These are phyloP conservation scores for Oscheius onirici DNA, from an alignment of 2,888 invertebrate species.

Conservation along the genomic window DNA sequence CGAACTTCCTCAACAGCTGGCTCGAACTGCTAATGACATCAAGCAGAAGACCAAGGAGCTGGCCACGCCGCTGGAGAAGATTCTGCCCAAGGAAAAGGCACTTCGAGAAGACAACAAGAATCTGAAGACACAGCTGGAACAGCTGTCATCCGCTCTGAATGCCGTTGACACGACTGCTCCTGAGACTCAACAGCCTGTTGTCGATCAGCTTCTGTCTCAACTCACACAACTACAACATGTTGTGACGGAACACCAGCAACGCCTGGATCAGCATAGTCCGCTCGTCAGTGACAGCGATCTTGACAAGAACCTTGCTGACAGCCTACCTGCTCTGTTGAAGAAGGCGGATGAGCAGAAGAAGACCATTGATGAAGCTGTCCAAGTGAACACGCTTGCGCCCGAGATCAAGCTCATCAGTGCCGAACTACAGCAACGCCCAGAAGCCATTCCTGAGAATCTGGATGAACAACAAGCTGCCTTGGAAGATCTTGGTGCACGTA, in stretches of 20 bases:
- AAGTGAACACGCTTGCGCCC: slow-evolving; percentile 45
- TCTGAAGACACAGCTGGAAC: slow-evolving; percentile 19
- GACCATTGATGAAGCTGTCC: slow-evolving; percentile 37
- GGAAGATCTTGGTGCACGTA: slow-evolving; percentile 48
- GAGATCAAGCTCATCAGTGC: slow-evolving; percentile 43
- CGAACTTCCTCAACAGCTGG: slow-evolving; percentile 37
- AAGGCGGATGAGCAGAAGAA: slow-evolving; percentile 37
- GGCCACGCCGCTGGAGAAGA: slow-evolving; percentile 27
- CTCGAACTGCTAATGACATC: slow-evolving; percentile 18
- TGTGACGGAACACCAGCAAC: slow-evolving; percentile 7
- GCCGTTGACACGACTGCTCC: slow-evolving; percentile 6
- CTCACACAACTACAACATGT: slow-evolving; percentile 1
- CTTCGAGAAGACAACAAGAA: slow-evolving; percentile 30
- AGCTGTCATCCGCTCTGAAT: slow-evolving; percentile 10
- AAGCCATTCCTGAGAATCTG: slow-evolving; percentile 38
- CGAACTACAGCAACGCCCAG: slow-evolving; percentile 41
- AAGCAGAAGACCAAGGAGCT: slow-evolving; percentile 33
- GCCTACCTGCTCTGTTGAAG: slow-evolving; percentile 3
- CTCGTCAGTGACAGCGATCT: slow-evolving; percentile 25
- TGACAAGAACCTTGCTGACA: slow-evolving; percentile 34
- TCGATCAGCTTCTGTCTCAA: background rate
- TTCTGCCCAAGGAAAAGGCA: slow-evolving; percentile 19
- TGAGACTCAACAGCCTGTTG: slow-evolving; percentile 24
- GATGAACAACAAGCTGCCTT: slow-evolving; percentile 47
- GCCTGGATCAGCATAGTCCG: slow-evolving; percentile 14